Percentiles rank a stretch among this genome's conserved stretches.
Conservation (phyloP, 2,113 vertebrate genomes). For the Furnarius figulus region DNA sequence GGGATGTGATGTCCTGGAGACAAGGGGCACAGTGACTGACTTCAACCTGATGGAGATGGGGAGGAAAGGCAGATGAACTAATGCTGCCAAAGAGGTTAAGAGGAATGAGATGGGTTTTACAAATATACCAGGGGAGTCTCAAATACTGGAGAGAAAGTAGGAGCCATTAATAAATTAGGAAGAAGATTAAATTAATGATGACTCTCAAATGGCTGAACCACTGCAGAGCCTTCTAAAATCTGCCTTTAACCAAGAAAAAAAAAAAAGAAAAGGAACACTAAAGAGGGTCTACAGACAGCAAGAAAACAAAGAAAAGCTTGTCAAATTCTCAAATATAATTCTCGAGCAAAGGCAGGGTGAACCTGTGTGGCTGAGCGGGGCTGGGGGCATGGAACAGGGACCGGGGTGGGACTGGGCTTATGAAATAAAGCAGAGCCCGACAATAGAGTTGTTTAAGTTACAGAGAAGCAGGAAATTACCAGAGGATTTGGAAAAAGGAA, state of each 20-base stretch:
- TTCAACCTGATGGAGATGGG: not conserved
- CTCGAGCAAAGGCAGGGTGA: not conserved
- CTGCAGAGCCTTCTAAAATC: slow-evolving; percentile 23
- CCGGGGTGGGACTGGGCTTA: not conserved
- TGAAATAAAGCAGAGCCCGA: not conserved
- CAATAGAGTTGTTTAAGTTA: not conserved
- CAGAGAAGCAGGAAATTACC: slow-evolving; percentile 43
- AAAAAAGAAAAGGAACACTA: not conserved
- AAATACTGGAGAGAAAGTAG: slow-evolving; percentile 34
- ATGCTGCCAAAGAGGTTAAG: not conserved
- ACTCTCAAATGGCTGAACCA: slow-evolving; percentile 47
- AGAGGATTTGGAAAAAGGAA: not conserved
- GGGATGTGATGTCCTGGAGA: not conserved
- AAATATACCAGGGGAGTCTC: slow-evolving; percentile 46
- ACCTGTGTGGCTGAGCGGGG: not conserved
- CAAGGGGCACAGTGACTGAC: not conserved
- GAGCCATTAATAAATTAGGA: slow-evolving; percentile 67
- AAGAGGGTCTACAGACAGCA: not conserved
- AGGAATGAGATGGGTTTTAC: slow-evolving; percentile 10
- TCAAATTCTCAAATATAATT: not conserved
- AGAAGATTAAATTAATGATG: slow-evolving; percentile 66
- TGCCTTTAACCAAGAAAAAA: not conserved
- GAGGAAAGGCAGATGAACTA: not conserved
- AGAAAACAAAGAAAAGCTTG: slow-evolving; percentile 8
- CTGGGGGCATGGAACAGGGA: not conserved